Base-by-base conservation (phyloP, 2,888 invertebrate genomes). In the Trichopria drosophilae region DNA sequence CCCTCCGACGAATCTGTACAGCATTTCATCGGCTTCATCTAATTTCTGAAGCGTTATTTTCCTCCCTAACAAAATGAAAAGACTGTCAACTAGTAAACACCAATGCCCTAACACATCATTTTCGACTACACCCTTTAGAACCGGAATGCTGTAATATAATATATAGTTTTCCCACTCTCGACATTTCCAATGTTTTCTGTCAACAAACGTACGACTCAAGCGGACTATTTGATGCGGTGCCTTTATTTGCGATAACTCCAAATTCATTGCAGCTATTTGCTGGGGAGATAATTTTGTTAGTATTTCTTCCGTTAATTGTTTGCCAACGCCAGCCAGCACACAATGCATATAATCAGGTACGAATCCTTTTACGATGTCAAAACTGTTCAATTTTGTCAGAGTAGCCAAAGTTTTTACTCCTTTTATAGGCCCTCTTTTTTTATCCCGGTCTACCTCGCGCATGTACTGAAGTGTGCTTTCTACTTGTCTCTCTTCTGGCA, bases 291-390 rank as follows among this genome's bases (percentile, higher is more conserved):
- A 13, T 10, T 36, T 9, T 19, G 22, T 13, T 6, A 45, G 9
- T 28, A 35, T 18, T 12, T 42, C 48, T 7, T 34, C n/a, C 4
- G 23, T n/a, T 23, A 55, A 42, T 35, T 48, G 42, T 45, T 23
- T 6, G 10, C 13, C 41, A 19, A 49, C 34, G 1, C 51, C 55
- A 20, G 28, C 13, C 22, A 31, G 20, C 3, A 18, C 5, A 23
- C 26, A 48, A 20, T 51, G 55, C 31, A 51, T 24, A 34, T 51
- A 48, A 26, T 58, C 53, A 7, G 44, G 39, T 0, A 48, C 34
- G 39, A 44, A 53, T n/a, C 51, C 46, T 10, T 26, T n/a, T 12
- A 55, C 31, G 1, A 58, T 50, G 15, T 55, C 35, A 24, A 52
- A 53, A 5, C 32, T 12, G 7, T 26, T 19, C 22, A 55, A 48